A percentile compares a stretch with the other conserved stretches of the same genome.
phyloP scores from a whole-genome alignment of 2,113 vertebrate genomes.

The Terrapene triunguis region DNA sequence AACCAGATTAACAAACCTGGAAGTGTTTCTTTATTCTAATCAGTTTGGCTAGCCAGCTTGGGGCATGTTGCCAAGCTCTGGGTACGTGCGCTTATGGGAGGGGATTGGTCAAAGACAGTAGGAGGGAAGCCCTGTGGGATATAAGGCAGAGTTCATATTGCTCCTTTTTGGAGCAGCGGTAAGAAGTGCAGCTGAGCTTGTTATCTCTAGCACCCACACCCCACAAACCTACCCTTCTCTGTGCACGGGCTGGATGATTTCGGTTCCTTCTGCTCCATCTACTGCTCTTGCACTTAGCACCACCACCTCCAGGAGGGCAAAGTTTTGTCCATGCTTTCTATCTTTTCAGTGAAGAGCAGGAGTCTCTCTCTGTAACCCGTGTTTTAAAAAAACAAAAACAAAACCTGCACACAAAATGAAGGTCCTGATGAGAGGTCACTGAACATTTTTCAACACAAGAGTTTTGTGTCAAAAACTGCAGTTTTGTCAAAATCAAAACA shows the following conservation, averaged over 20 bases:
- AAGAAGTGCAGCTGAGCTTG: neutral
- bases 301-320: neutral
- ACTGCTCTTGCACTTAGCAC: neutral
- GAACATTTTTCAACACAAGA: neutral
- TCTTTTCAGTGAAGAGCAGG: neutral
- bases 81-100: neutral
- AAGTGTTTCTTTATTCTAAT: neutral
- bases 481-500: neutral
- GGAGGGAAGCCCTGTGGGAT: neutral
- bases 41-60: neutral
- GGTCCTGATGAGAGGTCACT: neutral
- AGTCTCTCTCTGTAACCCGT: neutral
- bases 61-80: neutral
- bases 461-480: neutral
- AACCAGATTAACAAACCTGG: neutral
- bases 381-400: neutral
- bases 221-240: neutral
- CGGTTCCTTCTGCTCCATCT: neutral
- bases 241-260: no score
- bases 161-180: neutral
- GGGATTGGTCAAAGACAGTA: neutral
- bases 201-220: neutral
- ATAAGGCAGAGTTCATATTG: neutral
- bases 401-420: neutral
- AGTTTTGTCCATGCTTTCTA: neutral